Evolutionary conservation across 2,797 vertebrate genomes (phyloP).

Genomic region (Sandelia bainsii): DNA sequence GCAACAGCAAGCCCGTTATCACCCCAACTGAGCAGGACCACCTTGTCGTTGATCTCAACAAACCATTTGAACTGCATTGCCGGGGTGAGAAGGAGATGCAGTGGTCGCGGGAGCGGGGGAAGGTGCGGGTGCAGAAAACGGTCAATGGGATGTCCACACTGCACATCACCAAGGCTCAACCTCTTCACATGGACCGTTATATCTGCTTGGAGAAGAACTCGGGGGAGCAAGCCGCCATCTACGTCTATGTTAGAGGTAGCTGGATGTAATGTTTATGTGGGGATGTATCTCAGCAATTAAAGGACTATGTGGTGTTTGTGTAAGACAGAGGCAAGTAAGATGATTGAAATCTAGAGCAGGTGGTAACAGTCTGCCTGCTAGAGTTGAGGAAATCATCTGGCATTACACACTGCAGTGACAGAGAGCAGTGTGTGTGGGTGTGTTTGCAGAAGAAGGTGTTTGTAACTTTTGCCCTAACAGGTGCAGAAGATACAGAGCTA

Average conservation of each 20-base stretch:
- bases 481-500: slow-evolving; percentile 40
- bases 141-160: slow-evolving; percentile 59
- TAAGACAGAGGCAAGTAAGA: slow-evolving; percentile 1
- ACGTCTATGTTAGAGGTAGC: slow-evolving; percentile 93
- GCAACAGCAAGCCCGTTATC: slow-evolving; percentile 80
- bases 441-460: slow-evolving; percentile 48
- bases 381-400: slow-evolving; percentile 25
- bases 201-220: slow-evolving; percentile 85
- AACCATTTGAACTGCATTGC: slow-evolving; percentile 85
- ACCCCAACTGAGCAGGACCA: slow-evolving; percentile 70
- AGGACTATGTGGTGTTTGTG: background rate
- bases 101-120: slow-evolving; percentile 87
- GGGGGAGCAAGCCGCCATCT: slow-evolving; percentile 84
- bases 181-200: slow-evolving; percentile 87
- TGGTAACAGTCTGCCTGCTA: slow-evolving; percentile 22
- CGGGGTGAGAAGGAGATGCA: slow-evolving; percentile 78
- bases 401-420: slow-evolving; percentile 16
- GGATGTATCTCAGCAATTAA: background rate
- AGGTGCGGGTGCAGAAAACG: slow-evolving; percentile 56
- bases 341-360: slow-evolving; percentile 18
- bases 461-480: slow-evolving; percentile 55
- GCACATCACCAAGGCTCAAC: slow-evolving; percentile 68
- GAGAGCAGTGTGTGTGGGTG: slow-evolving; percentile 54
- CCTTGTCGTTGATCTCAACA: slow-evolving; percentile 82
- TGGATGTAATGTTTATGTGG: background rate